Evolutionary conservation across 1,140 invertebrate genomes (phyloP), one percentile per base, ranked within the genome.

Genomic region (Forficula auricularia): DNA sequence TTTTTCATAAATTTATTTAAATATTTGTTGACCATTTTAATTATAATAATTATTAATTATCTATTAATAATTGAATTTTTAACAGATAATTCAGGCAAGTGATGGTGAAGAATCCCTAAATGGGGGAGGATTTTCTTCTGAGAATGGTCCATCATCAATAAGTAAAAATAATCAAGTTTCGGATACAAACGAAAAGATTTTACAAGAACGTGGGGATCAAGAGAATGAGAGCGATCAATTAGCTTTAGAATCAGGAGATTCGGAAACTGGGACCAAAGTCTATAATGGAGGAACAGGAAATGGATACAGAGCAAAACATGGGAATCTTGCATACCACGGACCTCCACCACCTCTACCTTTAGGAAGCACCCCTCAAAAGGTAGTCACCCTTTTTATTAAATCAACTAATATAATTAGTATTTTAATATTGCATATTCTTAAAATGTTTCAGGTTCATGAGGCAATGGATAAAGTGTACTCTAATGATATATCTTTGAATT

Each of bases 241-340:
- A 19, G 43, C 42, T 12, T 32, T 40, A 3, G 40, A 46, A 38
- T 36, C 45, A 2, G 35, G 30, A 7, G 52, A 54, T 30, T 43
- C 50, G 18, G 27, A 38, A 14, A 30, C 42, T 4, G 45, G 42
- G 10, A 44, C 48, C 10, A 43, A 38, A 13, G 41, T 45, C n/a
- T 16, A 36, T 12, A 12, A 37, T 67, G 55, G 54, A 65, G 55
- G 54, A 72, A 56, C 47, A 64, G 38, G 22, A 62, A 42, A 59
- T 62, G 48, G 41, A 56, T 59, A 33, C 48, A 57, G 3, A 58
- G 55, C 37, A 60, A 0, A 38, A 62, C 18, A 50, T 48, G 19
- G 64, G 20, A 73, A 69, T 43, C 64, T 66, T 14, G 64, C 66
- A 13, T 81, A 80, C 50, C 73, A 77, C 47, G 78, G 78, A 13